phyloP scores from a whole-genome alignment of 1,140 invertebrate species.

The Cheumatopsyche charites region DNA sequence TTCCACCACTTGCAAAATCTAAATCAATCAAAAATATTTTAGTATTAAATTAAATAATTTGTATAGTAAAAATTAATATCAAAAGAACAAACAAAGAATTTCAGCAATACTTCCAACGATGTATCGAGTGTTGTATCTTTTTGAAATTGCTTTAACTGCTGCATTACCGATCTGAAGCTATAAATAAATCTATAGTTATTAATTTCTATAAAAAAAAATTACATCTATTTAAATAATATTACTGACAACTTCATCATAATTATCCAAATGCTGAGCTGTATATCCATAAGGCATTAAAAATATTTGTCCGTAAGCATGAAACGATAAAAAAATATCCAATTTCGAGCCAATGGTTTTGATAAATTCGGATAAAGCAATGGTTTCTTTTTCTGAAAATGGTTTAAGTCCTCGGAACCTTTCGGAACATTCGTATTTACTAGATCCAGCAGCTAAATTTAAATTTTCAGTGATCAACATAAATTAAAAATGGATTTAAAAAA shows the following conservation, averaged over 20 bases:
- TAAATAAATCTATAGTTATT: constrained; percentile 3
- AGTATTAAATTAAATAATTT: not conserved
- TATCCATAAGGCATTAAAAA: constrained; percentile 76
- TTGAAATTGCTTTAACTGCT: constrained; percentile 56
- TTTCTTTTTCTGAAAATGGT: constrained; percentile 77
- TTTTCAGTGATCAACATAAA: constrained; percentile 27
- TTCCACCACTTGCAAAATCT: constrained; percentile 67
- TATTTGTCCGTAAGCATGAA: constrained; percentile 80
- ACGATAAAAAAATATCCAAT: constrained; percentile 61
- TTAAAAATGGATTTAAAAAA: constrained; percentile 61
- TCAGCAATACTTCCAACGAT: constrained; percentile 60
- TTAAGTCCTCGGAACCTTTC: constrained; percentile 70
- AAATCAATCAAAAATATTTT: constrained; percentile 25
- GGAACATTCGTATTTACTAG: constrained; percentile 67
- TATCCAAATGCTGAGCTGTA: constrained; percentile 62
- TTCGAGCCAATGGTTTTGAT: constrained; percentile 53
- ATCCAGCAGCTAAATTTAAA: constrained; percentile 59
- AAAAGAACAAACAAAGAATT: constrained; percentile 60
- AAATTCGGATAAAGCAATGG: constrained; percentile 60
- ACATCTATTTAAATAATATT: constrained; percentile 6
- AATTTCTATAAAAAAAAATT: not conserved
- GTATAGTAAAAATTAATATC: too few species aligned
- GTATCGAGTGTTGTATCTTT: constrained; percentile 63
- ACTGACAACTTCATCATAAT: constrained; percentile 68
- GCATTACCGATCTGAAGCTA: constrained; percentile 56